A percentile compares a stretch with the other conserved stretches of the same genome.
Conservation (phyloP, 2,797 vertebrate genomes). For the Cetoscarus ocellatus region DNA sequence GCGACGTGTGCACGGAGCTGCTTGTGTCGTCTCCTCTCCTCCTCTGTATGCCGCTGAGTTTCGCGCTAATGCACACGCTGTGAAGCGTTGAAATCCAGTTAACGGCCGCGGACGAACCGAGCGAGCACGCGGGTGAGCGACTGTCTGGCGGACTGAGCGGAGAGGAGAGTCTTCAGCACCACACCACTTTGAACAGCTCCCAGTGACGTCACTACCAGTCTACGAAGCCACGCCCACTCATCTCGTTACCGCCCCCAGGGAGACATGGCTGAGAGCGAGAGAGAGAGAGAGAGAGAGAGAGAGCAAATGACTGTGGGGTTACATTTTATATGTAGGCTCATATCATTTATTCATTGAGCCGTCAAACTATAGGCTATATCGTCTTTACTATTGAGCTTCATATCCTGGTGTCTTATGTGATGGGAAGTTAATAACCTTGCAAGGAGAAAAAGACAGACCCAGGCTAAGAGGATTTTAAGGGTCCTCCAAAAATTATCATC, state of each 20-base stretch:
- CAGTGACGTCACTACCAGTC: constrained; percentile 79
- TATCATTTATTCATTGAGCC: no score
- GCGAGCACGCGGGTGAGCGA: constrained; percentile 28
- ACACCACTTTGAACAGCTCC: constrained; percentile 83
- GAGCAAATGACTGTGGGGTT: neutral
- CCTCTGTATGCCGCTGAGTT: neutral
- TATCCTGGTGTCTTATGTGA: no score
- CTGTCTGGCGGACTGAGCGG: constrained; percentile 36
- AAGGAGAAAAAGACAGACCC: no score
- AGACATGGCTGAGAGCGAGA: neutral
- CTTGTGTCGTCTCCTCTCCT: no score
- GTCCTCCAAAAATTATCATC: no score
- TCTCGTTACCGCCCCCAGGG: constrained; percentile 32
- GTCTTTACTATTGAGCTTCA: no score
- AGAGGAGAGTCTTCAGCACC: constrained; percentile 81
- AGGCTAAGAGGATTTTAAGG: no score
- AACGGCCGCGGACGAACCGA: constrained; percentile 34
- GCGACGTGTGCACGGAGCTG: neutral
- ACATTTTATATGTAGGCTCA: no score
- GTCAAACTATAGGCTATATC: no score
- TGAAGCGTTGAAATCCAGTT: constrained; percentile 48
- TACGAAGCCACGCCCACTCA: constrained; percentile 75
- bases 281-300: neutral
- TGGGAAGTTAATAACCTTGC: no score
- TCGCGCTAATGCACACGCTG: neutral